These are phyloP conservation scores for Ciconia stormi DNA, from an alignment of 2,113 vertebrate genomes.

Conservation along the genomic window DNA sequence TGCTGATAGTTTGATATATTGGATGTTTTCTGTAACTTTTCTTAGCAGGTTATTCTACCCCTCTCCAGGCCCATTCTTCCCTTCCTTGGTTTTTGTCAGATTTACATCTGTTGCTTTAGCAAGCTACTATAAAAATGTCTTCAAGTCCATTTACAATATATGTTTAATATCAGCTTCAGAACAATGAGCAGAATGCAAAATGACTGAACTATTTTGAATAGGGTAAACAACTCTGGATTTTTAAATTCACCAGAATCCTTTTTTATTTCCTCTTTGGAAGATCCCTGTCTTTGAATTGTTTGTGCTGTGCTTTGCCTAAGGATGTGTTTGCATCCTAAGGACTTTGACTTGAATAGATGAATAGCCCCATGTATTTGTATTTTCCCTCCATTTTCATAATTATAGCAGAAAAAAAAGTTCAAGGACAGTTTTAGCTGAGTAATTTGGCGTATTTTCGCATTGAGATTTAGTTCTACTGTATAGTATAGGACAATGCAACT, in stretches of 20 bases:
- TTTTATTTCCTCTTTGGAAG: not conserved
- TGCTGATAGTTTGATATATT: constrained; percentile 34
- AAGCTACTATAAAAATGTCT: not conserved
- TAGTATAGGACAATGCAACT: not conserved
- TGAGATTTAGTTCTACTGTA: not conserved
- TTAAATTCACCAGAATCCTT: not conserved
- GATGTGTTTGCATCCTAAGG: constrained; percentile 7
- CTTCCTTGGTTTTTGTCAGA: constrained; percentile 28
- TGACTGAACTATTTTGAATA: not conserved
- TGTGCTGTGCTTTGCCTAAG: not conserved
- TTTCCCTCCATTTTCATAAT: constrained; percentile 7
- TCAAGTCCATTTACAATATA: not conserved
- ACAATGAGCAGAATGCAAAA: not conserved
- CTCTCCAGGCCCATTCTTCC: not conserved
- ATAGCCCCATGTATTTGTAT: not conserved
- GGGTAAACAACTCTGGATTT: not conserved
- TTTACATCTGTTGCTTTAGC: constrained; percentile 38
- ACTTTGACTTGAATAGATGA: not conserved
- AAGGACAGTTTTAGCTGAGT: not conserved
- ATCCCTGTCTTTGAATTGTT: not conserved
- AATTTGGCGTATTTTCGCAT: not conserved
- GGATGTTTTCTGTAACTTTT: constrained; percentile 47
- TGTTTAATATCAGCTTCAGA: not conserved
- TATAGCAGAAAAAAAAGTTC: not conserved
- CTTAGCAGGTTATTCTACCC: not conserved